These are phyloP conservation scores for Agapornis canus DNA, from an alignment of 2,797 vertebrate genomes.

Conservation along the genomic window DNA sequence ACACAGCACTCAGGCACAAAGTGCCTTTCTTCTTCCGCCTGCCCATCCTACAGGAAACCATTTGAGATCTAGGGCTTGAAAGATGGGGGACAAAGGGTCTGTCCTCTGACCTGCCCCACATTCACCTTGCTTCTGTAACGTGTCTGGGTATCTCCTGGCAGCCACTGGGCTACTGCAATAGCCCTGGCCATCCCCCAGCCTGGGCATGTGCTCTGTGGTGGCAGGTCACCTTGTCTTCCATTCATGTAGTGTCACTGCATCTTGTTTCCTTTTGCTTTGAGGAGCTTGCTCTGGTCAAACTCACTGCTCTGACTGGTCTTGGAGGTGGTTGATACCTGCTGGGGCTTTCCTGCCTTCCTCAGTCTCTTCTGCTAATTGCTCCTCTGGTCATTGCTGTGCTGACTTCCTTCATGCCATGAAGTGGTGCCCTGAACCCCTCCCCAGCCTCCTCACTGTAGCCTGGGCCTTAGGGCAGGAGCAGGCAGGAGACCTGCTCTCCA, in stretches of 20 bases:
- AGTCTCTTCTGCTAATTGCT: neutral
- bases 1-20: neutral
- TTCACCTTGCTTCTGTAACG: neutral
- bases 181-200: neutral
- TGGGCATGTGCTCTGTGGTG: neutral
- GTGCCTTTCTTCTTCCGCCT: neutral
- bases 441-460: neutral
- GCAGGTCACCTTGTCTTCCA: neutral
- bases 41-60: neutral
- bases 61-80: neutral
- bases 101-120: neutral
- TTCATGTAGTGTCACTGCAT: neutral
- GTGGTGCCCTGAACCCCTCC: neutral
- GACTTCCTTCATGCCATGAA: neutral
- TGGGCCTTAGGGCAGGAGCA: neutral
- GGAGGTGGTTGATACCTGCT: neutral
- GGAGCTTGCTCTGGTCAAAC: neutral
- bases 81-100: neutral
- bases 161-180: neutral
- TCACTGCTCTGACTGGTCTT: neutral
- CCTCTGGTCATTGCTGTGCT: neutral
- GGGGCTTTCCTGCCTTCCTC: neutral
- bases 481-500: neutral
- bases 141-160: neutral
- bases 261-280: neutral